Evolutionary conservation across 2,113 vertebrate species (phyloP), one percentile per base, ranked within the genome.

Genomic region (Raja brachyura): DNA sequence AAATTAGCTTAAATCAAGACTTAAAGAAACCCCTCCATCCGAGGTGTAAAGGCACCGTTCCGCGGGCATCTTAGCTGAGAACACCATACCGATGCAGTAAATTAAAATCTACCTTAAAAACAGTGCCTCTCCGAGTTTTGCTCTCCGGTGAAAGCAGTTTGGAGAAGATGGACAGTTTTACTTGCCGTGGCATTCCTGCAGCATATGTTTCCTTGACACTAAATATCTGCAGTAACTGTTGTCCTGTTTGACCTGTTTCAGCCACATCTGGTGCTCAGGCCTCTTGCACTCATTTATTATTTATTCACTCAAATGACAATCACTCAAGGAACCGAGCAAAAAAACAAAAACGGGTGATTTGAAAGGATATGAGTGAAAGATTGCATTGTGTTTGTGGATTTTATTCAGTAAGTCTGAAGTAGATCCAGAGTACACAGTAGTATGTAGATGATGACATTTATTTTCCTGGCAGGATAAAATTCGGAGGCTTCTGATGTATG

Each of bases 401-500:
- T 85, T 85, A 59, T 25, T 85, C 81, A 33, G 11, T 73, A 48
- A 92, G 33, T 92, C 66, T 92, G 33, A 92, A 92, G 66, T 73
- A 73, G 33, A 18, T 92, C 33, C 63, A 92, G 33, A 22, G 10
- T 39, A 92, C 48, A 92, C 90, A 92, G 68, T 92, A 73, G 39
- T 92, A 48, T 73, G 39, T 92, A 73, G 90, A 48, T 73, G 54
- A 83, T 83, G 66, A 92, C 90, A 73, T 92, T 92, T 54, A 92
- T 92, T 92, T 92, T 92, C 90, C 90, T 92, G 90, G 90, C 90
- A 92, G 86, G 39, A 54, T 73, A 73, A 73, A 73, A 92, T 73
- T 54, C 90, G 10, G 39, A 92, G 66, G 66, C 90, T 73, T 73
- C 90, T 28, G 68, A 48, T 92, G 93, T 93, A 90, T 94, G 95